Conservation (phyloP, 2,113 vertebrate genomes). For the Osmerus mordax region DNA sequence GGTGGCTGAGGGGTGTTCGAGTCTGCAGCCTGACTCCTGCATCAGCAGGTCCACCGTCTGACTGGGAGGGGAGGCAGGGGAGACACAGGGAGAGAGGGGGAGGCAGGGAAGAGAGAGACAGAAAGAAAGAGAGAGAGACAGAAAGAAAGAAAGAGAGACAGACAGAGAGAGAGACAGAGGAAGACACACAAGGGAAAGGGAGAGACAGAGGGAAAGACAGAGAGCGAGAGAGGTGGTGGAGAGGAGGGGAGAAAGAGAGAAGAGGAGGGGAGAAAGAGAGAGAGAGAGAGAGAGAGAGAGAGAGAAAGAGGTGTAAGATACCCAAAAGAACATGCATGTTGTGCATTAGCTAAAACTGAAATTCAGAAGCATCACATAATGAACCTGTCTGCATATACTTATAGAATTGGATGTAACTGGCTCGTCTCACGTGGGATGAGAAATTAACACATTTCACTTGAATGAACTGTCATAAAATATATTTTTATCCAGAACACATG, state of each 20-base stretch:
- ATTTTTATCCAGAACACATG: too few species aligned
- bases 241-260: too few species aligned
- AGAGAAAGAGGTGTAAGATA: too few species aligned
- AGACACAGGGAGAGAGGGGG: constrained; percentile 11
- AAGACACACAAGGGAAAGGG: neutral
- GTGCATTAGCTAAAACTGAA: too few species aligned
- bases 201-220: neutral
- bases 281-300: neutral
- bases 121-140: neutral
- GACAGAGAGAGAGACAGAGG: neutral
- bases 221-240: neutral
- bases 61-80: constrained; percentile 71
- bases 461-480: too few species aligned
- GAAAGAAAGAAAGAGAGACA: neutral
- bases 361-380: too few species aligned
- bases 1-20: constrained; percentile 97
- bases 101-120: neutral
- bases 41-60: constrained; percentile 99
- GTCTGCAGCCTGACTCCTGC: constrained; percentile 99
- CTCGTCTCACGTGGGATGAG: too few species aligned
- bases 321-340: too few species aligned
- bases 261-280: too few species aligned
- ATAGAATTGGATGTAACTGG: too few species aligned
- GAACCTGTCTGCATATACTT: too few species aligned
- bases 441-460: too few species aligned